These are phyloP conservation scores for Ellobius talpinus DNA, from an alignment of 2,113 vertebrate species.

Conservation along the genomic window DNA sequence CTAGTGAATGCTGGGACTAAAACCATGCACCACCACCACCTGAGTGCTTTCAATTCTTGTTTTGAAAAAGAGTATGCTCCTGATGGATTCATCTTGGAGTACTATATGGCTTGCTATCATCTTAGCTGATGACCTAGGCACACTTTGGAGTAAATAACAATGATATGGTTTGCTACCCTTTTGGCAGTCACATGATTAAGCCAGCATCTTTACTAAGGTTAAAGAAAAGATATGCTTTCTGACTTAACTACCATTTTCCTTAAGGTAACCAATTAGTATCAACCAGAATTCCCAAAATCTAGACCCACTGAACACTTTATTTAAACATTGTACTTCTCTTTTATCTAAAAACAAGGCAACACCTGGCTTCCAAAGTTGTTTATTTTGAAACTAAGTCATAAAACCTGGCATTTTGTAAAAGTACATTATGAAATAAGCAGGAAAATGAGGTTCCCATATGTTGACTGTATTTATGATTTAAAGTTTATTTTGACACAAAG, in stretches of 20 bases:
- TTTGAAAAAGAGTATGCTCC: neutral
- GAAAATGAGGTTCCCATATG: neutral
- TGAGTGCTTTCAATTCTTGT: neutral
- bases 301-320: fast-evolving
- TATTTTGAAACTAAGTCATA: neutral
- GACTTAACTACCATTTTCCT: neutral
- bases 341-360: neutral
- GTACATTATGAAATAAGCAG: neutral
- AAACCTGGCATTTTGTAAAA: neutral
- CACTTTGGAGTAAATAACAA: too few species aligned
- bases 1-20: too few species aligned
- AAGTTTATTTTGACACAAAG: neutral
- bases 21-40: too few species aligned
- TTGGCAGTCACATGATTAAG: neutral
- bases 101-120: neutral
- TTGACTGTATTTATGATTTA: neutral
- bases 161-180: neutral
- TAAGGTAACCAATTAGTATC: neutral
- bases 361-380: neutral
- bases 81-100: neutral
- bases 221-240: neutral
- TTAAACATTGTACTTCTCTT: neutral
- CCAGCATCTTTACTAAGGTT: neutral
- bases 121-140: neutral
- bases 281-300: neutral